These are phyloP conservation scores for Sebastolobus altivelis DNA, from an alignment of 2,797 vertebrate genomes.

Conservation along the genomic window DNA sequence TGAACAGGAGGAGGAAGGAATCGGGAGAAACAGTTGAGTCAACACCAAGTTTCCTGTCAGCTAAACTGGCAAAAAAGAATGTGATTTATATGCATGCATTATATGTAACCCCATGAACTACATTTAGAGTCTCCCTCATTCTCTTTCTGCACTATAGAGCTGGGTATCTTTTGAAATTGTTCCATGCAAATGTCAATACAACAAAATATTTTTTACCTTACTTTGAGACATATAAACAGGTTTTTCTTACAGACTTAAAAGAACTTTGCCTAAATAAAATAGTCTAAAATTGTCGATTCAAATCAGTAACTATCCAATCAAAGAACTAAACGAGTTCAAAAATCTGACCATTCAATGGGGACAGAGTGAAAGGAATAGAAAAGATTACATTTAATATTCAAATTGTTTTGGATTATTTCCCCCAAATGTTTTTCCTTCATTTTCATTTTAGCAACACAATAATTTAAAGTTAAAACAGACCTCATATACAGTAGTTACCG, in stretches of 20 bases:
- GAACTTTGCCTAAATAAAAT: neutral
- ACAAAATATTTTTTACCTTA: neutral
- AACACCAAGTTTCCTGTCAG: neutral
- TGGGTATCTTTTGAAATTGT: neutral
- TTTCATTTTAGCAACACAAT: neutral
- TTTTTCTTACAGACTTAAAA: too few relatives aligned
- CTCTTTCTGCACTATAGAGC: too few relatives aligned
- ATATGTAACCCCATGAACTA: too few relatives aligned
- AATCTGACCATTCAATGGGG: neutral
- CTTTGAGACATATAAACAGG: neutral
- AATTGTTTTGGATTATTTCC: neutral
- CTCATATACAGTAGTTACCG: neutral
- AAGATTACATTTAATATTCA: neutral
- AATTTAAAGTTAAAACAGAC: neutral
- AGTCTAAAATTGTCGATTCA: neutral
- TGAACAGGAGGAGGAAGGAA: neutral
- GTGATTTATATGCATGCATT: too few relatives aligned
- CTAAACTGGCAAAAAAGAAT: neutral
- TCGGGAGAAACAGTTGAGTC: neutral
- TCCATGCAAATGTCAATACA: too few relatives aligned
- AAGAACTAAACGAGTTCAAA: neutral
- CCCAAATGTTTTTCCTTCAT: rapidly evolving
- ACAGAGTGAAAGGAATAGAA: neutral
- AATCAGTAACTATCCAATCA: neutral
- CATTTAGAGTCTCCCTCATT: too few relatives aligned